phyloP scores from a whole-genome alignment of 64 coral and sea anemone species.

The Actinia tenebrosa region DNA sequence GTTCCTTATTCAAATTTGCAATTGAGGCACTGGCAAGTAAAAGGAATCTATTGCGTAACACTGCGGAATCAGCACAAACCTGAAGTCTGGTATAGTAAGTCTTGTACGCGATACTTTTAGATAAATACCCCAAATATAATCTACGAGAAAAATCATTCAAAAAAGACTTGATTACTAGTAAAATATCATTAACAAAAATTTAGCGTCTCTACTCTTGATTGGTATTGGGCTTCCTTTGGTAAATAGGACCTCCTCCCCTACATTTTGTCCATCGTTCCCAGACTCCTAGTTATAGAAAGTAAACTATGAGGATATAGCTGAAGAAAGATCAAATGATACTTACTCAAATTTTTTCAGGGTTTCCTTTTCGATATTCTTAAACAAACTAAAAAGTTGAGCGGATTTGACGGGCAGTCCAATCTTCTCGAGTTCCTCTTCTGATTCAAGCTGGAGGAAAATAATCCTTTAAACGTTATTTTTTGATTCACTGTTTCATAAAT shows the following conservation, averaged over 20 bases:
- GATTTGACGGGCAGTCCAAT: slow-evolving; percentile 46
- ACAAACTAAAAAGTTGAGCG: not conserved
- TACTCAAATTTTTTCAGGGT: not conserved
- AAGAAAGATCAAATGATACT: not conserved
- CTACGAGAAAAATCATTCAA: not conserved
- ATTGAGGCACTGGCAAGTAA: too few species aligned
- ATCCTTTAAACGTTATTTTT: too few species aligned
- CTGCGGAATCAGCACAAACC: slow-evolving; percentile 12
- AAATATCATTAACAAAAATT: too few species aligned
- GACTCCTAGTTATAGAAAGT: too few species aligned
- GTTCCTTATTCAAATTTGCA: too few species aligned
- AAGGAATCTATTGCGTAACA: not conserved
- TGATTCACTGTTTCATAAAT: too few species aligned
- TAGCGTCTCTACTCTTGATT: too few species aligned
- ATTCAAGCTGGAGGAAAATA: slow-evolving; percentile 34
- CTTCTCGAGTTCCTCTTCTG: slow-evolving; percentile 51
- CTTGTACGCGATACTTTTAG: slow-evolving; percentile 28
- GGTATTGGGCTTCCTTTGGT: too few species aligned
- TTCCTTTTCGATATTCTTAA: not conserved
- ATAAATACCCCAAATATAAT: slow-evolving; percentile 13
- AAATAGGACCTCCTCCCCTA: too few species aligned
- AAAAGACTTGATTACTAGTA: not conserved
- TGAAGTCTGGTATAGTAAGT: slow-evolving; percentile 34
- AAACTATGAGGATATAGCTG: not conserved
- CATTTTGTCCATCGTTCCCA: too few species aligned